Percentiles rank a stretch among this genome's conserved stretches.
These are phyloP conservation scores for Aethes cnicana DNA, from an alignment of 2,888 invertebrate species.

Conservation along the genomic window DNA sequence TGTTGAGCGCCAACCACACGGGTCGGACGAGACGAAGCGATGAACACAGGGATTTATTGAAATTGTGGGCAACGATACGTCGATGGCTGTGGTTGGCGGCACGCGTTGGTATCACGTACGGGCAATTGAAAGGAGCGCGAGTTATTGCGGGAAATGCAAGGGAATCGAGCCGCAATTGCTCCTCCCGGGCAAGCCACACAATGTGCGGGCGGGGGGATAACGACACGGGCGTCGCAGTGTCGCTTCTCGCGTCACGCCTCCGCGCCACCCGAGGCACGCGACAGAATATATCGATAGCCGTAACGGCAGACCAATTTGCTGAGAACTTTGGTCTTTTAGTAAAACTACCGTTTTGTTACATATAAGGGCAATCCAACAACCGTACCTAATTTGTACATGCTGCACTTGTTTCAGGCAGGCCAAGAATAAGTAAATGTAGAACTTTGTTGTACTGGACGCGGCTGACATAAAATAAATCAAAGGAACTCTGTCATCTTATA, in stretches of 20 bases:
- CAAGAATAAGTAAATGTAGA: too few species aligned
- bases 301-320: slow-evolving; percentile 34
- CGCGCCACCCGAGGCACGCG: slow-evolving; percentile 35
- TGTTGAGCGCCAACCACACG: slow-evolving; percentile 46
- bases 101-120: slow-evolving; percentile 69
- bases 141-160: slow-evolving; percentile 70
- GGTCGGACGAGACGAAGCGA: slow-evolving; percentile 44
- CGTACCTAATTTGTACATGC: too few species aligned
- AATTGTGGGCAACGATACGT: slow-evolving; percentile 60
- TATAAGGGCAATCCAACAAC: too few species aligned
- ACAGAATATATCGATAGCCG: slow-evolving; percentile 38
- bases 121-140: slow-evolving; percentile 73
- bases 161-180: slow-evolving; percentile 65
- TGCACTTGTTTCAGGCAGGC: too few species aligned
- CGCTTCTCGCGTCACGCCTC: slow-evolving; percentile 53
- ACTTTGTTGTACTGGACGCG: too few species aligned
- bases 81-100: slow-evolving; percentile 65
- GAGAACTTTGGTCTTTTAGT: slow-evolving; percentile 17
- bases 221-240: slow-evolving; percentile 47
- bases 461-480: too few species aligned
- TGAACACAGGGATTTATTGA: slow-evolving; percentile 67
- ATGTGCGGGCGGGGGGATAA: slow-evolving; percentile 49
- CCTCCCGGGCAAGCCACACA: slow-evolving; percentile 69
- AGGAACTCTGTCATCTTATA: too few species aligned
- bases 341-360: not conserved